Percentiles rank a stretch among this genome's conserved stretches.
phyloP scores from a whole-genome alignment of 2,888 invertebrate genomes.

The Cybosia mesomella region DNA sequence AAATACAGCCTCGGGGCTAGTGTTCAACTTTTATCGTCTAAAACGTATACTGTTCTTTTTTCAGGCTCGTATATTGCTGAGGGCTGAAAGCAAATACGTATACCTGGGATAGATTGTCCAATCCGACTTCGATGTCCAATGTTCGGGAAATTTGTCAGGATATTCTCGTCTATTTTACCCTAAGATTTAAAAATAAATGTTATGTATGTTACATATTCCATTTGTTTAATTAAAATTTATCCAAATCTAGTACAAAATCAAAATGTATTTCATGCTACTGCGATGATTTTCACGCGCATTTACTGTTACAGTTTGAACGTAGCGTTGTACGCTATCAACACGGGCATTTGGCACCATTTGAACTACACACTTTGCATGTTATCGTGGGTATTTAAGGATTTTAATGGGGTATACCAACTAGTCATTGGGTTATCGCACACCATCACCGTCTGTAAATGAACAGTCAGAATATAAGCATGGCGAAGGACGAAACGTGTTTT shows the following conservation, averaged over 20 bases:
- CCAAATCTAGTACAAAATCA: neutral
- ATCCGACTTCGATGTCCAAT: neutral
- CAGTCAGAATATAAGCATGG: constrained; percentile 11
- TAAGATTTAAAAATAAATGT: neutral
- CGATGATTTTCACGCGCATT: constrained; percentile 19
- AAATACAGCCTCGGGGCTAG: neutral
- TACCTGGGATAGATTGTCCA: neutral
- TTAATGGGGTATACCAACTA: constrained; percentile 50
- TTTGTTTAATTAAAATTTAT: neutral
- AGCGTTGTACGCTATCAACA: constrained; percentile 46
- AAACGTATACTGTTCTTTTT: neutral
- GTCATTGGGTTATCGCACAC: constrained; percentile 50
- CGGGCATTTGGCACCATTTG: constrained; percentile 44
- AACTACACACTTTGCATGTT: constrained; percentile 38
- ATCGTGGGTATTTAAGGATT: constrained; percentile 46
- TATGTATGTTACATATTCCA: neutral
- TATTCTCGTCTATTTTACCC: neutral
- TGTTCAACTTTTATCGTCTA: neutral
- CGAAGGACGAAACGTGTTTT: constrained; percentile 2
- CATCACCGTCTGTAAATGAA: constrained; percentile 25
- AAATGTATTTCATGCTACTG: constrained; percentile 7
- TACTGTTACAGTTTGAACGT: constrained; percentile 35
- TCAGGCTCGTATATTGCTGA: neutral
- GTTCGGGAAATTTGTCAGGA: constrained; percentile 1
- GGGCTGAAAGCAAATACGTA: neutral